Evolutionary conservation across 2,113 vertebrate genomes (phyloP).

Genomic region (Planiliza haematocheilus): DNA sequence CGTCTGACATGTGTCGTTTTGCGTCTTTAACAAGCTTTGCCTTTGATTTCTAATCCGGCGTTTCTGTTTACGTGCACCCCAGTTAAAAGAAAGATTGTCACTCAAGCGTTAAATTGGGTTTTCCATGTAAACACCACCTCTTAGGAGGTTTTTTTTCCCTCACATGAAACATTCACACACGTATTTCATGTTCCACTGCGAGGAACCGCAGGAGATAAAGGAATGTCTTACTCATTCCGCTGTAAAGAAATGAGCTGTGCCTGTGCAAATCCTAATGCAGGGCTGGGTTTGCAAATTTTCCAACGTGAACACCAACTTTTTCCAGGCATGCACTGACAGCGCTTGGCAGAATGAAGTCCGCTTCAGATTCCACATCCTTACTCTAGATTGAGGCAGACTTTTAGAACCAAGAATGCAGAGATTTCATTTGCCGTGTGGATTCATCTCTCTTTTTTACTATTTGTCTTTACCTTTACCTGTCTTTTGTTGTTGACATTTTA

Average conservation of each 20-base stretch:
- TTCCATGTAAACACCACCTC: slow-evolving; percentile 25
- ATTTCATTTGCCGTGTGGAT: slow-evolving; percentile 1
- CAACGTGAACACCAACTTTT: slow-evolving; percentile 70
- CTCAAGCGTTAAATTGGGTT: slow-evolving; percentile 16
- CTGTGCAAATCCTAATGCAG: slow-evolving; percentile 55
- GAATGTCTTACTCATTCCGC: slow-evolving; percentile 73
- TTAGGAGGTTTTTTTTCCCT: slow-evolving; percentile 14
- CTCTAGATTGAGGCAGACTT: slow-evolving; percentile 32
- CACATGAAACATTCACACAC: slow-evolving; percentile 11
- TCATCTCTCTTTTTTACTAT: background rate
- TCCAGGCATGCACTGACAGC: slow-evolving; percentile 76
- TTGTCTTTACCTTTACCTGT: slow-evolving; percentile 18
- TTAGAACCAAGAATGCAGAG: background rate
- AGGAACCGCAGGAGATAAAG: slow-evolving; percentile 36
- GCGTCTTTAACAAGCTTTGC: slow-evolving; percentile 30
- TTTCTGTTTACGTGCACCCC: slow-evolving; percentile 9
- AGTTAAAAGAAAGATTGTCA: background rate
- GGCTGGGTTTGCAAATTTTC: slow-evolving; percentile 73
- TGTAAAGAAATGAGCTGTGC: slow-evolving; percentile 68
- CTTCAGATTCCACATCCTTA: slow-evolving; percentile 58
- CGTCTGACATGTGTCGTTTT: slow-evolving; percentile 32
- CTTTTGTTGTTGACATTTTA: slow-evolving; percentile 31
- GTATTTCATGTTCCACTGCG: slow-evolving; percentile 48
- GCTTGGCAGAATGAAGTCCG: slow-evolving; percentile 48
- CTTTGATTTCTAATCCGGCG: slow-evolving; percentile 12